These are phyloP conservation scores for Crax fasciolata DNA, from an alignment of 2,797 vertebrate genomes.

Conservation along the genomic window DNA sequence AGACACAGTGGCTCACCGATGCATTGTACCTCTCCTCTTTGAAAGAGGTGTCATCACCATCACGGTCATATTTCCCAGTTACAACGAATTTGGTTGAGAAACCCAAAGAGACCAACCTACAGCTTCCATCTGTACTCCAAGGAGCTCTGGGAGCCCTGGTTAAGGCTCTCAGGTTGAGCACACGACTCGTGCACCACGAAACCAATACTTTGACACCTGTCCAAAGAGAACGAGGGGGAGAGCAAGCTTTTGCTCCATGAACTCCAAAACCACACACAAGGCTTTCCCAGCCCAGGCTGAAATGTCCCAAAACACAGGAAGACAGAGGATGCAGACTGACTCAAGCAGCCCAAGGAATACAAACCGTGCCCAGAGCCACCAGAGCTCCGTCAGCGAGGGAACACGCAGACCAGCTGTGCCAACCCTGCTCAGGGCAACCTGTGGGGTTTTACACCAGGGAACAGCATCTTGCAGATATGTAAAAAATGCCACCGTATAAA, in stretches of 20 bases:
- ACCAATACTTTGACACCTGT: not conserved
- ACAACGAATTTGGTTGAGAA: not conserved
- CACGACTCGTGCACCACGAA: not conserved
- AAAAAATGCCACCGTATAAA: not conserved
- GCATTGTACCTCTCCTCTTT: conserved; percentile 11
- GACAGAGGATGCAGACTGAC: not conserved
- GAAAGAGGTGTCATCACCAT: not conserved
- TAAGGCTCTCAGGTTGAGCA: conserved; percentile 25
- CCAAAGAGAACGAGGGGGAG: not conserved
- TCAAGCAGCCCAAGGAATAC: not conserved
- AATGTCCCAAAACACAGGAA: conserved; percentile 7
- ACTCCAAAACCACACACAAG: not conserved
- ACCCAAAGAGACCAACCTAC: not conserved
- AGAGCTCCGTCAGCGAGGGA: not conserved
- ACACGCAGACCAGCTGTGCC: not conserved
- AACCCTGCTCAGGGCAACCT: accelerated
- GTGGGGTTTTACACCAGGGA: not conserved
- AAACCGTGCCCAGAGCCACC: not conserved
- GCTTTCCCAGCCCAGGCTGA: not conserved
- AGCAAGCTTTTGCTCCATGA: not conserved
- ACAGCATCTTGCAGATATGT: not conserved
- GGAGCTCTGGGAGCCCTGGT: not conserved
- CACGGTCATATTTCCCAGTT: not conserved
- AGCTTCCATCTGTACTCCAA: not conserved
- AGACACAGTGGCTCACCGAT: not conserved